phyloP scores from a whole-genome alignment of 1,140 invertebrate species.

The Atta cephalotes region DNA sequence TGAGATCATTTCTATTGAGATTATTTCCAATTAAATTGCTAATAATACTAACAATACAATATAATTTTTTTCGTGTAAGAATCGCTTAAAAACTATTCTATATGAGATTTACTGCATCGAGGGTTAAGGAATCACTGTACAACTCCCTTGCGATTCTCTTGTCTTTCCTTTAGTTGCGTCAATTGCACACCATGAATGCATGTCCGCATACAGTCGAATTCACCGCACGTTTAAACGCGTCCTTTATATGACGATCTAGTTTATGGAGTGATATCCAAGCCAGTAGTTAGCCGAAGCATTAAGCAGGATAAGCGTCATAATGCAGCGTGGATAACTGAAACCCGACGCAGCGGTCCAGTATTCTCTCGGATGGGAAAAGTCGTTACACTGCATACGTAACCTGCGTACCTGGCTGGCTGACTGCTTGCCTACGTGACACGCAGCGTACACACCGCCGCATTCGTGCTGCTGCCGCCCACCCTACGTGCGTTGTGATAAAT shows the following conservation, averaged over 20 bases:
- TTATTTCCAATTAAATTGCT: too few species aligned
- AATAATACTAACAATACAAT: too few species aligned
- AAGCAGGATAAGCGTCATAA: constrained; percentile 61
- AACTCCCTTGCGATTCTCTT: not conserved
- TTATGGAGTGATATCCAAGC: constrained; percentile 59
- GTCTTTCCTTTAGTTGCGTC: not conserved
- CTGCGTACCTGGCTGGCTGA: constrained; percentile 28
- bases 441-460: constrained; percentile 69
- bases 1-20: too few species aligned
- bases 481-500: constrained; percentile 59
- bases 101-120: not conserved
- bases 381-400: constrained; percentile 54
- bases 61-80: not conserved
- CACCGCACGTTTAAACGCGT: constrained; percentile 35
- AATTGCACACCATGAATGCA: not conserved
- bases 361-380: constrained; percentile 58
- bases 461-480: constrained; percentile 21
- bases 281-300: constrained; percentile 58
- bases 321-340: constrained; percentile 60
- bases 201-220: constrained; percentile 17
- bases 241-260: constrained; percentile 50
- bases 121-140: not conserved
- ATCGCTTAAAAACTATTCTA: not conserved
- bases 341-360: constrained; percentile 7
- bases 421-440: constrained; percentile 67